These are phyloP conservation scores for Falco punctatus DNA, from an alignment of 2,113 vertebrate genomes.

Conservation along the genomic window DNA sequence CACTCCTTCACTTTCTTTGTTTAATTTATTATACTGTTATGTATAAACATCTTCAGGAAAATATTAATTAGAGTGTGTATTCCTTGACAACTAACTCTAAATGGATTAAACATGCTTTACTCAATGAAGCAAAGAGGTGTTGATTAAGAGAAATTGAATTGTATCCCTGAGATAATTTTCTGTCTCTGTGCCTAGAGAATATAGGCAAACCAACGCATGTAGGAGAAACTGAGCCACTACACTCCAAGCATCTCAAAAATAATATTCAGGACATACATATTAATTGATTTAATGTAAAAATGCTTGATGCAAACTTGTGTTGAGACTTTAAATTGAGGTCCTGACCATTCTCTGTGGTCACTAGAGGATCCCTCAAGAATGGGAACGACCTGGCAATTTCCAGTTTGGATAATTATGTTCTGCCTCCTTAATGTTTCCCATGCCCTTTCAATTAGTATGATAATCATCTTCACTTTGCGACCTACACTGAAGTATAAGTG, in stretches of 20 bases:
- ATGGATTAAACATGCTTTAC: constrained; percentile 50
- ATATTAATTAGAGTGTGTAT: constrained; percentile 64
- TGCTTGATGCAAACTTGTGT: constrained; percentile 48
- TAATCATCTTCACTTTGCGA: constrained; percentile 52
- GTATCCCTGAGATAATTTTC: constrained; percentile 66
- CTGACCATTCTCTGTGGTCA: constrained; percentile 55
- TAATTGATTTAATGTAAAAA: constrained; percentile 64
- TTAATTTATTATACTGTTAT: constrained; percentile 35
- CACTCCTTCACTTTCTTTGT: not conserved
- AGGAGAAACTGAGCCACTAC: not conserved
- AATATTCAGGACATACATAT: constrained; percentile 32
- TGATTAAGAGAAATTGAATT: constrained; percentile 70
- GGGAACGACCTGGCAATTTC: constrained; percentile 50
- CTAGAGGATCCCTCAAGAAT: constrained; percentile 52
- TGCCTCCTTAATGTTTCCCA: constrained; percentile 50
- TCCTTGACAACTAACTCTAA: constrained; percentile 45
- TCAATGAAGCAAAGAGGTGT: constrained; percentile 52
- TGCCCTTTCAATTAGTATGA: constrained; percentile 69
- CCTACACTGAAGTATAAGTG: constrained; percentile 10
- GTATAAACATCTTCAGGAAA: constrained; percentile 51
- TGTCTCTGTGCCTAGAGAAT: constrained; percentile 28
- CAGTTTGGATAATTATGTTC: constrained; percentile 66
- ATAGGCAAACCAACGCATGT: not conserved
- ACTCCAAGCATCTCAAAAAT: constrained; percentile 31
- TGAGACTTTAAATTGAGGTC: constrained; percentile 61